Evolutionary conservation across 1,140 invertebrate species (phyloP), one percentile per base, ranked within the genome.

Genomic region (Sycobia sp.): DNA sequence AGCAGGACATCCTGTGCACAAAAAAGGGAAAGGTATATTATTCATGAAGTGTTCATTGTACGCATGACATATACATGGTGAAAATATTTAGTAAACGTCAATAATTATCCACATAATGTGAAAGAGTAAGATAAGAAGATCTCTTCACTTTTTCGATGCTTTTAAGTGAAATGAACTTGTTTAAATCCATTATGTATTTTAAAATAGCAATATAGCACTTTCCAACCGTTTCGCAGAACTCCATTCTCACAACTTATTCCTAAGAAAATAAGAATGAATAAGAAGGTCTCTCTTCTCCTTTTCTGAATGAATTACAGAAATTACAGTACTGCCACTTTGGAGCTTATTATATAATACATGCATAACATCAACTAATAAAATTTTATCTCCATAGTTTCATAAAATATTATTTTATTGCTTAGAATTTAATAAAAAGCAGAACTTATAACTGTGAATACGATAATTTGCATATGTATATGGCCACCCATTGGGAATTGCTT

Each of bases 31-130:
- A 44, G 25, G 23, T 53, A 49, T 34, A 60, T 27, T 38, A 7
- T 18, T 22, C 43, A 29, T 43, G 36, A 18, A 23, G 8, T 55
- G 14, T 55, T 27, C 43, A 27, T 49, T 36, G 22, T 9, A n/a
- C 14, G 36, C 29, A 25, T 32, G 43, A 34, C 20, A n/a, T 10
- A 43, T 53, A 34, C 20, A 47, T 16, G 4, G 50, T 27, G 43
- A 62, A 55, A 62, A 62, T 55, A 43, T 23, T 62, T 62, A 55
- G 60, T 27, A 62, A 49, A 55, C 27, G 60, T 55, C 50, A 54
- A 55, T 47, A 54, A 62, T 55, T 18, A 20, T 62, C 23, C 50
- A 61, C 27, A 44, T 16, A 18, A 41, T 41, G 41, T 23, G 13
- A 29, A 34, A 44, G n/a, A 10, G 39, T 18, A 20, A 47, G 16